These are phyloP conservation scores for Upupa epops DNA, from an alignment of 2,113 vertebrate genomes.

Conservation along the genomic window DNA sequence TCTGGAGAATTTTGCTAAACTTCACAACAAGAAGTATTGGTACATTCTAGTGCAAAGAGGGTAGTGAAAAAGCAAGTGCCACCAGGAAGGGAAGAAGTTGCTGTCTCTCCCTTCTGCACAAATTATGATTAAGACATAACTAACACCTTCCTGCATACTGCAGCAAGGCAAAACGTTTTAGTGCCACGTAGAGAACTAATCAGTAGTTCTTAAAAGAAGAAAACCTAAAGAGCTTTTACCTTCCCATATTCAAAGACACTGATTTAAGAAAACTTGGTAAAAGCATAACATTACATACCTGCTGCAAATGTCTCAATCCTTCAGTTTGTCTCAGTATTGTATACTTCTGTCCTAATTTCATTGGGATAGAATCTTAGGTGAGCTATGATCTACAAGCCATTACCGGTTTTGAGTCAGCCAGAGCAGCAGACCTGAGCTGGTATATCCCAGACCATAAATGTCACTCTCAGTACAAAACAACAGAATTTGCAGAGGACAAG, in stretches of 20 bases:
- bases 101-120: neutral
- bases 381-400: too few relatives aligned
- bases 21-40: accelerated
- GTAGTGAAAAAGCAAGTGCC: neutral
- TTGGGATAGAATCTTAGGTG: too few relatives aligned
- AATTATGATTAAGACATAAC: neutral
- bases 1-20: neutral
- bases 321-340: neutral
- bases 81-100: neutral
- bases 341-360: neutral
- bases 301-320: neutral
- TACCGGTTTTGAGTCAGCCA: too few relatives aligned
- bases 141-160: neutral
- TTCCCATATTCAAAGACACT: neutral
- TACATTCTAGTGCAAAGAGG: neutral
- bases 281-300: neutral
- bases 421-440: too few relatives aligned
- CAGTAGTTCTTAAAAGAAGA: neutral
- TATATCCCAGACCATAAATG: too few relatives aligned
- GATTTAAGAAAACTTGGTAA: neutral
- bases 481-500: too few relatives aligned
- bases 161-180: neutral
- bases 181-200: slow-evolving; percentile 14
- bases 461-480: too few relatives aligned
- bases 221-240: neutral